These are phyloP conservation scores for Scalopus aquaticus DNA, from an alignment of 2,113 vertebrate species.

Conservation along the genomic window DNA sequence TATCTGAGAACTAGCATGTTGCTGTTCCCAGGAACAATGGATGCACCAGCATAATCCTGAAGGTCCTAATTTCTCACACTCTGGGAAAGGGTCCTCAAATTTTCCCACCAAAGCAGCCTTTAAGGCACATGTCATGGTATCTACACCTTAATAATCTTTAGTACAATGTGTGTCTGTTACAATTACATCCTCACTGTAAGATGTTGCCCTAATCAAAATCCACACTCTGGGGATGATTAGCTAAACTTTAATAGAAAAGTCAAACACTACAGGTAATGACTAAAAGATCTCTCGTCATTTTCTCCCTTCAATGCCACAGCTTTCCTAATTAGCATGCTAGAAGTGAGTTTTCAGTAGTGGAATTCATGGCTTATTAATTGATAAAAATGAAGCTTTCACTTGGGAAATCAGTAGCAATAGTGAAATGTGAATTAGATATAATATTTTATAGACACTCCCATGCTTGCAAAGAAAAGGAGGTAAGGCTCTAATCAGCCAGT, in stretches of 20 bases:
- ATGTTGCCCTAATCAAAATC: background rate
- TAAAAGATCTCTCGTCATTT: background rate
- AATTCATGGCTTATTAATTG: slow-evolving; percentile 13
- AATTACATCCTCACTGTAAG: background rate
- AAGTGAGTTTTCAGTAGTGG: slow-evolving; percentile 16
- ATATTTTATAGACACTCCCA: background rate
- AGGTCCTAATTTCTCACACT: slow-evolving; percentile 1
- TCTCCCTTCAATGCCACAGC: background rate
- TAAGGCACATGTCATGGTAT: background rate
- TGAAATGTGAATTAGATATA: background rate
- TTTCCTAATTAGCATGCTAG: slow-evolving; percentile 16
- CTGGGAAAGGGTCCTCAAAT: background rate
- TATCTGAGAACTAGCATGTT: background rate
- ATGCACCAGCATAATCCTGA: background rate
- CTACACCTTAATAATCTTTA: background rate
- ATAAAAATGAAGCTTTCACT: slow-evolving; percentile 14
- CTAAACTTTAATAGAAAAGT: slow-evolving; percentile 32
- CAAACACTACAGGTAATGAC: background rate
- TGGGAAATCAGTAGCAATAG: slow-evolving; percentile 22
- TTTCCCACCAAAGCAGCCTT: background rate
- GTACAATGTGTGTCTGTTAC: background rate
- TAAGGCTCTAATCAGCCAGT: background rate
- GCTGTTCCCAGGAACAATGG: background rate
- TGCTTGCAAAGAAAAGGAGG: background rate
- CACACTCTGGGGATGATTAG: background rate